Evolutionary conservation across 2,113 vertebrate species (phyloP).

Genomic region (Leptodactylus fuscus): DNA sequence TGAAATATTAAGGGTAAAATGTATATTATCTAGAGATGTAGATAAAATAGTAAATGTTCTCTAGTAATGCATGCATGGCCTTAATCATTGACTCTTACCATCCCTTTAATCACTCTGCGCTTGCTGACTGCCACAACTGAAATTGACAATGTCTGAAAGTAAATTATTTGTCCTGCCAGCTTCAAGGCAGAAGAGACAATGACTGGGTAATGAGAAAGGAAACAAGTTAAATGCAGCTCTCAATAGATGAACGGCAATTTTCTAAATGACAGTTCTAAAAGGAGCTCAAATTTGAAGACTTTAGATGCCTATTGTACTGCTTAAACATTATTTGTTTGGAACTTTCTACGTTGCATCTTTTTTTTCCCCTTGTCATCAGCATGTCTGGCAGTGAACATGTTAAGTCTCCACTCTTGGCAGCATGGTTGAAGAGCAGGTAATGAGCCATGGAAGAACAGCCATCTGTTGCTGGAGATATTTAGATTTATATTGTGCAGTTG

Average conservation of each 20-base stretch:
- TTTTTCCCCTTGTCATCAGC: not conserved
- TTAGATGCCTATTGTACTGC: not conserved
- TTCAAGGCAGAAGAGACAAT: slow-evolving; percentile 27
- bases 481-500: slow-evolving; percentile 52
- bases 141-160: slow-evolving; percentile 25
- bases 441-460: slow-evolving; percentile 50
- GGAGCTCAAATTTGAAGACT: not conserved
- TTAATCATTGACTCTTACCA: not conserved
- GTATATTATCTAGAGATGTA: too few relatives aligned
- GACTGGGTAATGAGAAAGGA: slow-evolving; percentile 13
- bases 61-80: not conserved
- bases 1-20: too few relatives aligned
- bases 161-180: not conserved
- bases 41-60: not conserved
- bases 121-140: not conserved
- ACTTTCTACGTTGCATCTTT: not conserved
- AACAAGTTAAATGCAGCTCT: slow-evolving; percentile 2
- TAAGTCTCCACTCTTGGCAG: slow-evolving; percentile 19
- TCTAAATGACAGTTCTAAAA: slow-evolving; percentile 43
- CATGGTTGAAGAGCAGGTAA: slow-evolving; percentile 37
- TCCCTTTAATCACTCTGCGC: not conserved
- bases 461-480: slow-evolving; percentile 56
- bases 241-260: slow-evolving; percentile 36
- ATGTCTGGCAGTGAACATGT: slow-evolving; percentile 21
- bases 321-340: slow-evolving; percentile 19